phyloP scores from a whole-genome alignment of 2,888 invertebrate genomes.

The Hirtodrosophila duncani region DNA sequence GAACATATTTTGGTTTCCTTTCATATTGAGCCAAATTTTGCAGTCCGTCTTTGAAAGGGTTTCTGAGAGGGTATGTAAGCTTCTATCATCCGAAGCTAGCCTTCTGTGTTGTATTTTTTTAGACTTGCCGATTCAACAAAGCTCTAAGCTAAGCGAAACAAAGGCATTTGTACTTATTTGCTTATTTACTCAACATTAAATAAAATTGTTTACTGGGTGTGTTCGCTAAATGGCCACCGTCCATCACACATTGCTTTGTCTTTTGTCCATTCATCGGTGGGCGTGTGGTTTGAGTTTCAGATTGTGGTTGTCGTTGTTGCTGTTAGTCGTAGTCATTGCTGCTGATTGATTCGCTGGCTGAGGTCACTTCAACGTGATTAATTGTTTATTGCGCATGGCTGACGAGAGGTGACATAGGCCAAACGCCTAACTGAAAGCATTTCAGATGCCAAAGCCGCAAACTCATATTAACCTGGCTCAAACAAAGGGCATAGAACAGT shows the following conservation, averaged over 20 bases:
- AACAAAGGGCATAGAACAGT: too few species aligned
- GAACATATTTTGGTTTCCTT: too few species aligned
- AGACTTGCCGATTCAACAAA: too few species aligned
- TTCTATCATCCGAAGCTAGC: too few species aligned
- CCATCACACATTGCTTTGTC: conserved; percentile 22
- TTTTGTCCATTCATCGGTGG: conserved; percentile 29
- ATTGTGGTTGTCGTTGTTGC: conserved; percentile 7
- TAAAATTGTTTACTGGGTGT: conserved; percentile 67
- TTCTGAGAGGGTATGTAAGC: too few species aligned
- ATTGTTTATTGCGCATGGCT: conserved; percentile 35
- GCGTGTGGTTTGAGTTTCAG: conserved; percentile 19
- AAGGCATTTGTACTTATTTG: conserved; percentile 50
- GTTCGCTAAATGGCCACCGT: conserved; percentile 65
- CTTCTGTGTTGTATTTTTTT: too few species aligned
- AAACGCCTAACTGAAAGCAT: not conserved
- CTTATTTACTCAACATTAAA: conserved; percentile 59
- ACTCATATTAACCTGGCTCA: too few species aligned
- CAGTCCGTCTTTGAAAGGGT: too few species aligned
- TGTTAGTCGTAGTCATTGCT: conserved; percentile 21
- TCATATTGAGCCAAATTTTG: too few species aligned
- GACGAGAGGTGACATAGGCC: conserved; percentile 20
- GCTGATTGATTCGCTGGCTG: conserved; percentile 66
- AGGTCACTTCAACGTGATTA: conserved; percentile 67
- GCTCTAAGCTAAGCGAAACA: conserved; percentile 21
- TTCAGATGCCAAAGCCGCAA: conserved; percentile 1